These are phyloP conservation scores for Stegodyphus dumicola DNA, from an alignment of 1,140 invertebrate species.

Conservation along the genomic window DNA sequence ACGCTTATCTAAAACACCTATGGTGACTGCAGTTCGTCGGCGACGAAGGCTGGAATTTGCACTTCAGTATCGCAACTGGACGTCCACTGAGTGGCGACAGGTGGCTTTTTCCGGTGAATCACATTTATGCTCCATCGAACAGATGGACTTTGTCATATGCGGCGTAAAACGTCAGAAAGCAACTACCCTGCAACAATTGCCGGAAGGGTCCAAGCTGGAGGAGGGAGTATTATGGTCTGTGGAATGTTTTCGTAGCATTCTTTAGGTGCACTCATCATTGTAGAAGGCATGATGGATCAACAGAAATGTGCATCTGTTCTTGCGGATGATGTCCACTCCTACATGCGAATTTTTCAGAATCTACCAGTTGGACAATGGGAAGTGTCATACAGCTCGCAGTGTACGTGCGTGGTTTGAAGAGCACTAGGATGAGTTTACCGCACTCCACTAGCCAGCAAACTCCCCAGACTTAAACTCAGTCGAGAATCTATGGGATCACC, in stretches of 20 bases:
- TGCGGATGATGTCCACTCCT: too few relatives aligned
- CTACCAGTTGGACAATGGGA: too few relatives aligned
- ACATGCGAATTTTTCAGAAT: too few relatives aligned
- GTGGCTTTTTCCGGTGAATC: not conserved
- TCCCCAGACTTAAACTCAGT: too few relatives aligned
- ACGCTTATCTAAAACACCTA: not conserved
- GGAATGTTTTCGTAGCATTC: not conserved
- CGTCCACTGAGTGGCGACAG: not conserved
- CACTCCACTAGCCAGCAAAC: too few relatives aligned
- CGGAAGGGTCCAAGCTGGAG: not conserved
- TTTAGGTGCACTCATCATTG: not conserved
- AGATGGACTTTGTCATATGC: not conserved
- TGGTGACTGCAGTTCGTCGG: not conserved
- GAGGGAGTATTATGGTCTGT: not conserved
- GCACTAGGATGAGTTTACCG: too few relatives aligned
- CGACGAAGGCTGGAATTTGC: not conserved
- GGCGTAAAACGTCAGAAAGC: not conserved
- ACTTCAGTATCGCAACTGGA: not conserved
- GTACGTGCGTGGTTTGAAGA: too few relatives aligned
- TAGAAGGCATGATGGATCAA: not conserved
- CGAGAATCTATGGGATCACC: too few relatives aligned
- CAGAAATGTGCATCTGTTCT: too few relatives aligned
- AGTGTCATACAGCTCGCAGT: too few relatives aligned
- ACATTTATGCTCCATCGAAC: not conserved
- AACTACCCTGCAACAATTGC: not conserved